Conservation (phyloP, 2,797 vertebrate genomes). For the Alauda arvensis region DNA sequence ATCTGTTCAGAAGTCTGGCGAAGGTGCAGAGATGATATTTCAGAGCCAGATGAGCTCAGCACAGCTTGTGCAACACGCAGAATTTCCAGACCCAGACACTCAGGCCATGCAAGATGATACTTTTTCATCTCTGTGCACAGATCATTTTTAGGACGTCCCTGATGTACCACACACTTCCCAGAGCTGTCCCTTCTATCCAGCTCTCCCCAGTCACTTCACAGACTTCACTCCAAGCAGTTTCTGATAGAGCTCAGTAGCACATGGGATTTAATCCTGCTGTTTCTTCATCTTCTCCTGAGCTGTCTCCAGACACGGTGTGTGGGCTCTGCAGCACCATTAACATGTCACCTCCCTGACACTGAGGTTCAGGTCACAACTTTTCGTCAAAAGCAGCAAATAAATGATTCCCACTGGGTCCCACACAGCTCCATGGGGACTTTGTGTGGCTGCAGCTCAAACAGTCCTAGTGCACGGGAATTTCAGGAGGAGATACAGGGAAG, state of each 20-base stretch:
- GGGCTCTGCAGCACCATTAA: neutral
- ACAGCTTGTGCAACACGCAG: accelerated
- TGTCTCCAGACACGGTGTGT: neutral
- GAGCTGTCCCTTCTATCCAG: neutral
- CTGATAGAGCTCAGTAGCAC: accelerated
- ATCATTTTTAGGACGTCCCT: accelerated
- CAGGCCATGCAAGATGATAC: neutral
- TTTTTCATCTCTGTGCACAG: neutral
- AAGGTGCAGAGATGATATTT: neutral
- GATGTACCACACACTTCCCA: accelerated
- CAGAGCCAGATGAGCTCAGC: neutral
- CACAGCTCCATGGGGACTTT: neutral
- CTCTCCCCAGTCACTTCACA: accelerated
- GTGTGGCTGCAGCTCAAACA: neutral
- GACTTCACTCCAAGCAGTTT: accelerated
- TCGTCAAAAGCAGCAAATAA: neutral
- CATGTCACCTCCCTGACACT: accelerated
- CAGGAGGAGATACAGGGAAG: neutral
- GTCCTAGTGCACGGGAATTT: neutral
- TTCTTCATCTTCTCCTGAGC: neutral
- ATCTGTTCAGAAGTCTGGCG: neutral
- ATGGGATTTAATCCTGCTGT: neutral
- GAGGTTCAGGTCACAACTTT: neutral
- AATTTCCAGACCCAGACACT: neutral
- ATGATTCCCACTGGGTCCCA: accelerated